Conservation (phyloP, 2,113 vertebrate genomes). For the Eira barbara region DNA sequence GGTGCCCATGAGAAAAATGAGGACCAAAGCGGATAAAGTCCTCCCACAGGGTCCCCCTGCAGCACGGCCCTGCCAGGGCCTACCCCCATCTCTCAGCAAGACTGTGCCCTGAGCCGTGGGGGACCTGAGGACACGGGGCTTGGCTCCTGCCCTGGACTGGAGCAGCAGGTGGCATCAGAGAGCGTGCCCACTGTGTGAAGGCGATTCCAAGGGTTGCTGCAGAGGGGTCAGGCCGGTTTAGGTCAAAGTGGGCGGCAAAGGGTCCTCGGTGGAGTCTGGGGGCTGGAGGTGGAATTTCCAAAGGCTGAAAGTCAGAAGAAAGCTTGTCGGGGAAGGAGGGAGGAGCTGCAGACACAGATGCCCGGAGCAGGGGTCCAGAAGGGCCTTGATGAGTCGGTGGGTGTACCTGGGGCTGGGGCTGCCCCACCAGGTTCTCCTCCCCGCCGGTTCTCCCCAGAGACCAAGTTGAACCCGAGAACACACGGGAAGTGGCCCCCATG, state of each 20-base stretch:
- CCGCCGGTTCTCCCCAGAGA: neutral
- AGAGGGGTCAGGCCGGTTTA: neutral
- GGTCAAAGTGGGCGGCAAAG: neutral
- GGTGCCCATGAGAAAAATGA: neutral
- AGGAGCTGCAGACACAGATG: neutral
- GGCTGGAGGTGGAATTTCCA: neutral
- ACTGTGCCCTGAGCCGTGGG: neutral
- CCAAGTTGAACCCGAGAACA: fast-evolving
- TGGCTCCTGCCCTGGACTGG: neutral
- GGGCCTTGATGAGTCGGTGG: neutral
- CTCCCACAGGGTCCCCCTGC: fast-evolving
- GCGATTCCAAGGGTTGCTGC: fast-evolving
- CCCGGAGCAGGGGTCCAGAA: neutral
- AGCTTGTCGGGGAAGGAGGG: no score
- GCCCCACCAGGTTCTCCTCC: neutral
- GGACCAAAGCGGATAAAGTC: neutral
- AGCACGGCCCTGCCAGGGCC: fast-evolving
- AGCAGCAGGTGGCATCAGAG: neutral
- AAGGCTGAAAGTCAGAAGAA: neutral
- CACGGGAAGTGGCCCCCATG: neutral
- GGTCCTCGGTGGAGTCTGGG: neutral
- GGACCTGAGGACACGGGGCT: neutral
- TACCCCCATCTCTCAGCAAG: neutral
- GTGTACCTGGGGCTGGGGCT: neutral
- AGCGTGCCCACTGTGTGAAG: neutral